phyloP scores from a whole-genome alignment of 2,888 invertebrate genomes.

The Agrotis segetum region DNA sequence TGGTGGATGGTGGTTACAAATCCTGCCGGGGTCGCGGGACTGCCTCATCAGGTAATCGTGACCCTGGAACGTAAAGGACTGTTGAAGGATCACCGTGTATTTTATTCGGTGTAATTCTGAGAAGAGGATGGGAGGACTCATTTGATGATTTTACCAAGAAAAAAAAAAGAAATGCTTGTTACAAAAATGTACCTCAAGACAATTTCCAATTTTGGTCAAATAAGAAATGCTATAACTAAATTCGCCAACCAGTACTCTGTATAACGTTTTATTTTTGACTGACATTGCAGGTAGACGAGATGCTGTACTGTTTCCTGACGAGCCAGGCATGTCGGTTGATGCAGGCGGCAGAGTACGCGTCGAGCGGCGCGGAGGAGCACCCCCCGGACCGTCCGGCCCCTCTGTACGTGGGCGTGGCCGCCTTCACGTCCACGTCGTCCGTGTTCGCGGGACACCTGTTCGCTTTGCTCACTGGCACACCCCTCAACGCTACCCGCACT shows the following conservation, averaged over 20 bases:
- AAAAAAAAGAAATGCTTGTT: too few relatives aligned
- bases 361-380: conserved; percentile 70
- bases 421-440: conserved; percentile 86
- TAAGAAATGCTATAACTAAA: too few relatives aligned
- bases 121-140: too few relatives aligned
- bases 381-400: conserved; percentile 65
- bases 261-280: conserved; percentile 3
- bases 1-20: too few relatives aligned
- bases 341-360: conserved; percentile 88
- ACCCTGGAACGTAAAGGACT: too few relatives aligned
- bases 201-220: too few relatives aligned
- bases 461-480: conserved; percentile 91
- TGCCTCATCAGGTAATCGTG: too few relatives aligned
- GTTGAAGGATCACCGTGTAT: too few relatives aligned
- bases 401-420: conserved; percentile 86
- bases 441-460: conserved; percentile 91
- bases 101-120: too few relatives aligned
- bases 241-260: not conserved
- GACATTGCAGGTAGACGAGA: conserved; percentile 92
- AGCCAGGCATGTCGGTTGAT: conserved; percentile 93
- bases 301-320: conserved; percentile 94
- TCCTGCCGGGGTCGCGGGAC: too few relatives aligned
- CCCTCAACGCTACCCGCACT: conserved; percentile 69
- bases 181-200: too few relatives aligned
- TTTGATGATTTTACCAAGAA: too few relatives aligned